phyloP scores from a whole-genome alignment of 1,140 invertebrate species.

The Atta colombica region DNA sequence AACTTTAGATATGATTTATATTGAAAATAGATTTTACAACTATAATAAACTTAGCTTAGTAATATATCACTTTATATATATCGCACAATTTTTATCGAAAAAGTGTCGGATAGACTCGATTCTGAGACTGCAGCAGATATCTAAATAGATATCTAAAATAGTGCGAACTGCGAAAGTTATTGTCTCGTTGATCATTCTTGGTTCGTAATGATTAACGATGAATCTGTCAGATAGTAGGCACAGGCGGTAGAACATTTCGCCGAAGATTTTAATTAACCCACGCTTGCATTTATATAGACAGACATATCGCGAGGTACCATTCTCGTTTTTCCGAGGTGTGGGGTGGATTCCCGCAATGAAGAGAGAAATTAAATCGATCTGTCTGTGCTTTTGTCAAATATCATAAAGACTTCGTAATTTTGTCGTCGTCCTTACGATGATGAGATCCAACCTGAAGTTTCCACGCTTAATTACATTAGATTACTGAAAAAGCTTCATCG shows the following conservation, averaged over 20 bases:
- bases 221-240: constrained; percentile 39
- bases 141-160: neutral
- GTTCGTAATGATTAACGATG: constrained; percentile 28
- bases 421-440: constrained; percentile 1
- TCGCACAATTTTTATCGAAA: neutral
- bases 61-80: neutral
- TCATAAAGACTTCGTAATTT: constrained; percentile 61
- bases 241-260: constrained; percentile 8
- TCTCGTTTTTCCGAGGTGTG: constrained; percentile 59
- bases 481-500: neutral
- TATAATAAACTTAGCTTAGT: neutral
- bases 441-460: constrained; percentile 16
- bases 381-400: constrained; percentile 66
- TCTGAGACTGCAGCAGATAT: neutral
- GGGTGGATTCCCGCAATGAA: constrained; percentile 24
- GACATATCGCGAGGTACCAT: neutral
- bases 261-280: constrained; percentile 71
- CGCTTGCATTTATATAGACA: constrained; percentile 55
- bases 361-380: constrained; percentile 60
- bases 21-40: neutral
- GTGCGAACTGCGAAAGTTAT: neutral
- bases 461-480: neutral
- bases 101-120: neutral
- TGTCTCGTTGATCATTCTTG: constrained; percentile 29
- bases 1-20: neutral